Base-by-base conservation (phyloP, 2,113 vertebrate species). In the Mugil cephalus region DNA sequence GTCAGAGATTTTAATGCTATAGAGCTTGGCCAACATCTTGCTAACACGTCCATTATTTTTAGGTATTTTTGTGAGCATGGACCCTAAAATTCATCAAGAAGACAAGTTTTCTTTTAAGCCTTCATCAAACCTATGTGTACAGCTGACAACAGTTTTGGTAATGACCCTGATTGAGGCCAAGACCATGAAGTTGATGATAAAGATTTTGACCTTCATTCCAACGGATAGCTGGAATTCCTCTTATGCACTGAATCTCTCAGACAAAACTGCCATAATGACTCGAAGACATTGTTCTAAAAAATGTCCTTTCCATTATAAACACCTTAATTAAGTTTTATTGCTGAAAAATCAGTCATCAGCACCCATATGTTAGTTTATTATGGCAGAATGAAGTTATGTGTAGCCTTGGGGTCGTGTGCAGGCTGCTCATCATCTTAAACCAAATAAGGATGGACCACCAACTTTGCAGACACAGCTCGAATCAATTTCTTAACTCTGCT, bases 101-200 rank as follows among this genome's bases (percentile, higher is more conserved):
- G 46, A 46, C 13, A 51, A 59, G 13, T 4, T 24, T 68, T 66
- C 51, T 75, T 62, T 80, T 7, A 77, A 42, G 54, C 75, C 15
- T 11, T 47, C 24, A 73, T 67, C 66, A 67, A 45, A 35, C 51
- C 38, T 9, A 11, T 67, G 14, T n/a, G 34, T 51, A 35, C 72
- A 83, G 74, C 74, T 88, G 80, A 81, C 59, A 86, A 9, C 67
- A 64, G 62, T 86, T 88, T 58, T 66, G 15, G 6, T 88, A 83
- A 86, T 71, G 51, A 74, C 78, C 19, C 43, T 74, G 64, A 79
- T 39, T 74, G 38, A 72, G 51, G 46, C 19, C 19, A 72, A 71
- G 40, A 50, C 40, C 46, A 53, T 63, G 54, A 70, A 69, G 40
- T n/a, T 54, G 42, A 59, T 3, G 43, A 73, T 74, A 79, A 79